Evolutionary conservation across 2,797 vertebrate species (phyloP).

Genomic region (Leuciscus waleckii): DNA sequence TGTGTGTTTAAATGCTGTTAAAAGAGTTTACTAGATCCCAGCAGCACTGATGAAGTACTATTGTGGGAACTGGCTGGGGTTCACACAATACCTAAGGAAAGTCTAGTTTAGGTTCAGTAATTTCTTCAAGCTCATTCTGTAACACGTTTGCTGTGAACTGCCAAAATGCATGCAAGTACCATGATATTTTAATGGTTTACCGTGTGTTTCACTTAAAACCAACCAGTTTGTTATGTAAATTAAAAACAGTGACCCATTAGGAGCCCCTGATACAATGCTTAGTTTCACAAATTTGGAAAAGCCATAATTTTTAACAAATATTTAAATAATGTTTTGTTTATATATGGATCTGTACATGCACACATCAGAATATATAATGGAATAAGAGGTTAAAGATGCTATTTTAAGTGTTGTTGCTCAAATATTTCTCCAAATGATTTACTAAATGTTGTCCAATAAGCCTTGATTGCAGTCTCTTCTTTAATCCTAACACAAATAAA

Average conservation of each 20-base stretch:
- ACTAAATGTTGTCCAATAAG: conserved; percentile 10
- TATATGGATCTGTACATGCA: conserved; percentile 21
- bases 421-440: conserved; percentile 22
- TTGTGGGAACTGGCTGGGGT: neutral
- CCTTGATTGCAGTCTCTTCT: neutral
- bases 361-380: conserved; percentile 6
- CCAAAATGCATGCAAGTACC: conserved; percentile 17
- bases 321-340: conserved; percentile 32
- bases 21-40: conserved; percentile 20
- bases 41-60: conserved; percentile 18
- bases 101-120: neutral
- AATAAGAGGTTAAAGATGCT: conserved; percentile 1
- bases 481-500: neutral
- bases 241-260: neutral
- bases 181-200: neutral
- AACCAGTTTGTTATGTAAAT: neutral
- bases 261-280: neutral
- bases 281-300: conserved; percentile 14
- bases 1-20: conserved; percentile 7
- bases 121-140: neutral
- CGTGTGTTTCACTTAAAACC: neutral
- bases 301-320: conserved; percentile 8
- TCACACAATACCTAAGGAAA: neutral
- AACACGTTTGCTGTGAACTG: neutral
- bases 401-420: conserved; percentile 33